Evolutionary conservation across 2,888 invertebrate species (phyloP).

Genomic region (Amiota mariae): DNA sequence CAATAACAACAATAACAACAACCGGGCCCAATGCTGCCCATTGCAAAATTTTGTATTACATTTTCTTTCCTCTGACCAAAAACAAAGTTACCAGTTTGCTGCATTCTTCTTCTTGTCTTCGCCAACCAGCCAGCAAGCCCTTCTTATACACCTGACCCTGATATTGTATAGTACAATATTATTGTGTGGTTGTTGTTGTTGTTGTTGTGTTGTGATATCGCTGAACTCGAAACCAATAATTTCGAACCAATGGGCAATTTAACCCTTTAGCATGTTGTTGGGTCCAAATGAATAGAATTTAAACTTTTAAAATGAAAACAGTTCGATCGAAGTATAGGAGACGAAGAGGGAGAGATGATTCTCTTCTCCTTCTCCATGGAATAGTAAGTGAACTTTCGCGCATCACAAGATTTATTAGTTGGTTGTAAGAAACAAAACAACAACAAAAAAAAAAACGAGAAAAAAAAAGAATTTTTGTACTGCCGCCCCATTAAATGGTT

Average conservation of each 20-base stretch:
- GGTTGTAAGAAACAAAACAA: no score
- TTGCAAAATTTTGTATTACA: slow-evolving; percentile 45
- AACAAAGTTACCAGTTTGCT: slow-evolving; percentile 12
- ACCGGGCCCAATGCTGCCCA: slow-evolving; percentile 19
- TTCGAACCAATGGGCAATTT: slow-evolving; percentile 74
- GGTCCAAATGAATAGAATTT: slow-evolving; percentile 62
- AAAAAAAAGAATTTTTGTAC: slow-evolving; percentile 6
- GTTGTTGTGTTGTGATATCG: slow-evolving; percentile 12
- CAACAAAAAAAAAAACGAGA: not conserved
- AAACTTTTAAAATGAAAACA: slow-evolving; percentile 65
- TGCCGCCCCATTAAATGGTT: slow-evolving; percentile 15
- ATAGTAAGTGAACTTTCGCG: no score
- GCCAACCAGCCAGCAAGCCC: no score
- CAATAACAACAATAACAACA: slow-evolving; percentile 23
- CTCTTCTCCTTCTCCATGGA: no score
- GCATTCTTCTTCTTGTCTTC: slow-evolving; percentile 1
- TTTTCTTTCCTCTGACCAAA: slow-evolving; percentile 32
- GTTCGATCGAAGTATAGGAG: slow-evolving; percentile 3
- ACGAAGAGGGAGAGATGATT: no score
- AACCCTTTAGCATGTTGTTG: slow-evolving; percentile 72
- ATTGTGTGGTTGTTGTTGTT: no score
- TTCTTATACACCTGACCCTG: not conserved
- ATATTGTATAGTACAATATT: not conserved
- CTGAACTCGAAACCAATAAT: slow-evolving; percentile 71
- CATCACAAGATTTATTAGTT: no score